These are phyloP conservation scores for Protobothrops mucrosquamatus DNA, from an alignment of 2,113 vertebrate species.

Conservation along the genomic window DNA sequence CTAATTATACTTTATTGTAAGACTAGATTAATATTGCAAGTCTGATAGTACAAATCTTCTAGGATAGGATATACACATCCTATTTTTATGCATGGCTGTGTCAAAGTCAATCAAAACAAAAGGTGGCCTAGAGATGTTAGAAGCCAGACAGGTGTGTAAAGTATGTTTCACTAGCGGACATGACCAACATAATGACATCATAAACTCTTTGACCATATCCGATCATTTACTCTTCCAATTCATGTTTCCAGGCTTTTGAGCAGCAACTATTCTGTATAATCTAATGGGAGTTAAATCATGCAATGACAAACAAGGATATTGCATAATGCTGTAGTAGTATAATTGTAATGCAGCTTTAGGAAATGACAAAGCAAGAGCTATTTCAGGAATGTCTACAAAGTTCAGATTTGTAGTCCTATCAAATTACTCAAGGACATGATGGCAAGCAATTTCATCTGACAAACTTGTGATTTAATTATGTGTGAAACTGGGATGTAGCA, in stretches of 20 bases:
- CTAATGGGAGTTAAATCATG: background rate
- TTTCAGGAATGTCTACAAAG: conserved; percentile 7
- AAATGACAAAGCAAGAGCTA: conserved; percentile 9
- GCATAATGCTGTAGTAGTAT: background rate
- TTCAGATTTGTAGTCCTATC: background rate
- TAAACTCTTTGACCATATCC: background rate
- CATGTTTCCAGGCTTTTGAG: background rate
- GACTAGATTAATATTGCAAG: background rate
- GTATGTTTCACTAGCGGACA: background rate
- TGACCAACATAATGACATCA: background rate
- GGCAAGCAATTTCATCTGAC: background rate
- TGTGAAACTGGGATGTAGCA: background rate
- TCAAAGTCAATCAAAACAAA: background rate
- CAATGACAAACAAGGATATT: background rate
- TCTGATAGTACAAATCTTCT: background rate
- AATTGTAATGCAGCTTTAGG: background rate
- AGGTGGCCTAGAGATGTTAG: background rate
- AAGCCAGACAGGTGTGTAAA: background rate
- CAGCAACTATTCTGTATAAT: background rate
- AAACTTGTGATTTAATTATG: background rate
- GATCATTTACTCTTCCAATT: background rate
- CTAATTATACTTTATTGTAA: background rate
- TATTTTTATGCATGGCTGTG: background rate
- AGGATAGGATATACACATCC: background rate
- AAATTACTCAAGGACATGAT: background rate